A percentile compares a stretch with the other conserved stretches of the same genome.
These are phyloP conservation scores for Cryptus viduatorius DNA, from an alignment of 2,888 invertebrate species.

Conservation along the genomic window DNA sequence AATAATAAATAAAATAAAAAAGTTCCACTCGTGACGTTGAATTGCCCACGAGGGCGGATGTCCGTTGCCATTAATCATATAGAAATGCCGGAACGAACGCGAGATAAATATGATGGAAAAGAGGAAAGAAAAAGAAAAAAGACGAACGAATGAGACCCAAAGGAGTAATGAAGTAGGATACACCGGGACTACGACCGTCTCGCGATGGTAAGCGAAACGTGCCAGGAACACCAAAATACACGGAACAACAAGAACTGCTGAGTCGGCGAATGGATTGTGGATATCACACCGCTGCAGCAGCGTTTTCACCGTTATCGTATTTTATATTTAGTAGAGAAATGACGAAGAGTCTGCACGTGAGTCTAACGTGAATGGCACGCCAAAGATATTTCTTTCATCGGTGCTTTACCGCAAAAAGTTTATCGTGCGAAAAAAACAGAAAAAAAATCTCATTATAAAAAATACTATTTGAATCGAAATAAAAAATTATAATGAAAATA, in stretches of 20 bases:
- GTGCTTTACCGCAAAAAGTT: neutral
- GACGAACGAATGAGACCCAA: neutral
- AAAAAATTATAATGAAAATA: neutral
- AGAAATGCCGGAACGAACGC: neutral
- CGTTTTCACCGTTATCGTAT: constrained; percentile 18
- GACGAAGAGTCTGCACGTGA: constrained; percentile 48
- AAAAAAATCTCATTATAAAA: no score
- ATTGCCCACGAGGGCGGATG: constrained; percentile 8
- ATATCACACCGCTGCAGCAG: constrained; percentile 22
- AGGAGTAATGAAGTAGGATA: constrained; percentile 49
- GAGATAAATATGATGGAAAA: constrained; percentile 21
- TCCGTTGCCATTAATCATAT: constrained; percentile 12
- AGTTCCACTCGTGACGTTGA: neutral
- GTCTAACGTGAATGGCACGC: constrained; percentile 18
- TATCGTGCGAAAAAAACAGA: no score
- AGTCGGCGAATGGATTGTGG: constrained; percentile 21
- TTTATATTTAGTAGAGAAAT: constrained; percentile 44
- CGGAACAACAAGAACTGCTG: constrained; percentile 36
- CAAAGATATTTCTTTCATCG: neutral
- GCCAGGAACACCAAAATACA: constrained; percentile 41
- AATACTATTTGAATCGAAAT: no score
- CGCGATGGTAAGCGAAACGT: constrained; percentile 57
- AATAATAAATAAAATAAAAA: constrained; percentile 28
- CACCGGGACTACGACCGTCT: constrained; percentile 48
- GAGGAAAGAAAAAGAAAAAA: constrained; percentile 15